phyloP scores from a whole-genome alignment of 2,888 invertebrate genomes.

The Hyposoter didymator region DNA sequence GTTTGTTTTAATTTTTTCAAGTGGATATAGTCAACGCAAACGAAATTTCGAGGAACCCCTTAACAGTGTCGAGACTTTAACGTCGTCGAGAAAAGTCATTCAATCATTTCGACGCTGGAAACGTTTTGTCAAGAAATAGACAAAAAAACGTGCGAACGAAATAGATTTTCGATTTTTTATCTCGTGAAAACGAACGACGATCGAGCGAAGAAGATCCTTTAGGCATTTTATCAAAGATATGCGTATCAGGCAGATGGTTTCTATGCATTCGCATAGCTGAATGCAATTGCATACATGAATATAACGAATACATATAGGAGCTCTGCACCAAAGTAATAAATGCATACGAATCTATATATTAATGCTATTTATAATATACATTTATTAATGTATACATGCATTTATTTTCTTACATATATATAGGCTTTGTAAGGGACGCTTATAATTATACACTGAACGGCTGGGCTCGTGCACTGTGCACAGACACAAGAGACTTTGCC shows the following conservation, averaged over 20 bases:
- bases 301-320: not conserved
- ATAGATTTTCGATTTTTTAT: conserved; percentile 25
- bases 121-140: not conserved
- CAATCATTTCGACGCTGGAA: not conserved
- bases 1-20: conserved; percentile 43
- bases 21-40: conserved; percentile 19
- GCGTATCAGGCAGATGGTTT: conserved; percentile 41
- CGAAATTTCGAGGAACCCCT: conserved; percentile 21
- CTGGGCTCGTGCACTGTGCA: conserved; percentile 56
- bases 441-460: conserved; percentile 72
- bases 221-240: conserved; percentile 47
- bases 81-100: not conserved
- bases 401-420: conserved; percentile 23
- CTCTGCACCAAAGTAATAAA: not conserved
- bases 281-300: conserved; percentile 49
- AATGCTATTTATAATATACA: conserved; percentile 8
- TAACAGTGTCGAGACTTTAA: not conserved
- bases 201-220: conserved; percentile 27
- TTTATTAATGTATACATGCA: conserved; percentile 33
- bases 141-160: too few relatives aligned
- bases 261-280: conserved; percentile 34
- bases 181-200: conserved; percentile 37
- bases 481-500: conserved; percentile 67
- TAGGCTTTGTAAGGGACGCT: conserved; percentile 44
- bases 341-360: not conserved